Percentiles rank a stretch among this genome's conserved stretches.
Evolutionary conservation across 2,888 invertebrate genomes (phyloP).

Genomic region (Alsophila aescularia): DNA sequence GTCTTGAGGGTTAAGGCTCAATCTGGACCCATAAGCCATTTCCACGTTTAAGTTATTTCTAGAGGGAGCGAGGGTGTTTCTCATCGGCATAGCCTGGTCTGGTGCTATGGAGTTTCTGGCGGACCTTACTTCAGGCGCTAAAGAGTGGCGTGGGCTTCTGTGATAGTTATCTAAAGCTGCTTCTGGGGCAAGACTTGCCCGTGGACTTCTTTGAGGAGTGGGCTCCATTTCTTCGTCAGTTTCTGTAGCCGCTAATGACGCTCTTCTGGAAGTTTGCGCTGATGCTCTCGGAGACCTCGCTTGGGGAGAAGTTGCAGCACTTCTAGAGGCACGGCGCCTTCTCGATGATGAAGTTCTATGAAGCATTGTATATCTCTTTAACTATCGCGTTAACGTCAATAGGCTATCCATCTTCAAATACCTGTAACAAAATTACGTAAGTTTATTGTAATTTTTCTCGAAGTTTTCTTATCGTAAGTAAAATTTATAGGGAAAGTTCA

Average conservation of each 20-base stretch:
- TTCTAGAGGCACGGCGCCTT: constrained; percentile 87
- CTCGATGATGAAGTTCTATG: constrained; percentile 87
- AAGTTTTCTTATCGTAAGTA: constrained; percentile 7
- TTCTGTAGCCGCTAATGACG: constrained; percentile 86
- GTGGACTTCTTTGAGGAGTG: constrained; percentile 76
- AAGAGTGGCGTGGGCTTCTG: constrained; percentile 83
- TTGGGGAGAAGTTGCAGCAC: constrained; percentile 87
- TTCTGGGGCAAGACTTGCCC: constrained; percentile 86
- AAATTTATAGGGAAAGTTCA: constrained; percentile 45
- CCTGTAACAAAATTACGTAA: constrained; percentile 44
- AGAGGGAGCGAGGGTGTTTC: constrained; percentile 83
- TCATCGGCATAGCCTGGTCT: constrained; percentile 80
- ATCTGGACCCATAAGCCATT: constrained; percentile 79
- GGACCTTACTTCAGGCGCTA: constrained; percentile 83
- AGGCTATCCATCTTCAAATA: constrained; percentile 8
- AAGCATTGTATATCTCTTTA: constrained; percentile 80
- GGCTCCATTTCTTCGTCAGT: constrained; percentile 84
- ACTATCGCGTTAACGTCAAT: background rate
- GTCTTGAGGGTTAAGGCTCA: constrained; percentile 84
- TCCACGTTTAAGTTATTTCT: constrained; percentile 86
- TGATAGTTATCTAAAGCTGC: constrained; percentile 78
- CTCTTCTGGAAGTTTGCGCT: constrained; percentile 78
- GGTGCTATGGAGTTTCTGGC: constrained; percentile 87
- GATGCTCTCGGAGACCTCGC: constrained; percentile 80
- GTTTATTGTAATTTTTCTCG: constrained; percentile 36